A percentile compares a stretch with the other conserved stretches of the same genome.
Evolutionary conservation across 2,888 invertebrate species (phyloP).

Genomic region (Andrena bicolor): DNA sequence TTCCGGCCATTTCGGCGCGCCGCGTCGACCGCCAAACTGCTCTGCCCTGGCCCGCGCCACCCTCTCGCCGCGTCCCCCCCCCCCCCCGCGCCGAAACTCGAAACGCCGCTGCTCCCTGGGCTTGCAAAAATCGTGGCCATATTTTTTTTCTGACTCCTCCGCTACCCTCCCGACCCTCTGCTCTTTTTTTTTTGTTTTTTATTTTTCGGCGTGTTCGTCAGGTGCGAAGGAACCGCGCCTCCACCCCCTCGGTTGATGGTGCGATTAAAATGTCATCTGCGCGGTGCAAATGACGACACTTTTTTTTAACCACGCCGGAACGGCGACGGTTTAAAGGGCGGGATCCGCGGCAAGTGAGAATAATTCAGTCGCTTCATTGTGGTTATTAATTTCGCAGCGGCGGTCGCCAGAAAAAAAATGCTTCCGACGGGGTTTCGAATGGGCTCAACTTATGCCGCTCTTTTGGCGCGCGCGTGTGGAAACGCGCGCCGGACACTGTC

Average conservation of each 20-base stretch:
- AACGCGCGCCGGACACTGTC: constrained; percentile 34
- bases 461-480: constrained; percentile 9
- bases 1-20: constrained; percentile 78
- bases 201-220: constrained; percentile 12
- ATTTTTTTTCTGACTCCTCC: constrained; percentile 62
- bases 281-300: constrained; percentile 69
- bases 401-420: constrained; percentile 47
- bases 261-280: constrained; percentile 73
- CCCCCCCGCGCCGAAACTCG: constrained; percentile 66
- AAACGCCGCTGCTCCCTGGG: constrained; percentile 60
- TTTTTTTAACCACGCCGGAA: constrained; percentile 46
- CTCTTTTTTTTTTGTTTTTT: not conserved
- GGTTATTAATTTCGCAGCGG: constrained; percentile 66
- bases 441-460: constrained; percentile 60
- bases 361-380: constrained; percentile 71
- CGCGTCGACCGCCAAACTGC: constrained; percentile 70
- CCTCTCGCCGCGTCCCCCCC: constrained; percentile 49
- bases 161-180: not conserved
- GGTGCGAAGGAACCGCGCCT: constrained; percentile 41
- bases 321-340: constrained; percentile 37
- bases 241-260: constrained; percentile 25
- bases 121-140: constrained; percentile 70
- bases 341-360: constrained; percentile 39
- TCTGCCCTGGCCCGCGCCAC: constrained; percentile 61
- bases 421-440: constrained; percentile 59